Evolutionary conservation across 2,888 invertebrate genomes (phyloP).

Genomic region (Ormyrus rosae): DNA sequence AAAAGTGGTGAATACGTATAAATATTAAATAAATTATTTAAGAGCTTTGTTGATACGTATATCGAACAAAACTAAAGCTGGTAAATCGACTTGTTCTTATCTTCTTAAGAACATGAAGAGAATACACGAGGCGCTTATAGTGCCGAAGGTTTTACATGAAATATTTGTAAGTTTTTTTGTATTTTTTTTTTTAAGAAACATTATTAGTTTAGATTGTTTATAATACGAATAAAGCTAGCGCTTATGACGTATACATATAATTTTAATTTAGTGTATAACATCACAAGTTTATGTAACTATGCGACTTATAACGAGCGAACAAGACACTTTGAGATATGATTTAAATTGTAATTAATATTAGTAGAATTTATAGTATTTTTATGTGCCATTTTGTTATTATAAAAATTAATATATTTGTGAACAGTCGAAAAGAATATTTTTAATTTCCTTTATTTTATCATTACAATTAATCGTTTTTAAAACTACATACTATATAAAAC

Average conservation of each 20-base stretch:
- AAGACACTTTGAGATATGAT: conserved; percentile 28
- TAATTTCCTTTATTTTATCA: conserved; percentile 17
- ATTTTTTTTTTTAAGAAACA: conserved; percentile 28
- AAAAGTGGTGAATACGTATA: conserved; percentile 28
- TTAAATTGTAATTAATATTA: conserved; percentile 49
- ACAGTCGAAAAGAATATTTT: conserved; percentile 41
- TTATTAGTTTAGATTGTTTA: conserved; percentile 34
- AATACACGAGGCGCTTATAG: neutral
- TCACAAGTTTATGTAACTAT: conserved; percentile 46
- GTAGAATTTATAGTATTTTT: conserved; percentile 55
- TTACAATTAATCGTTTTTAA: no score
- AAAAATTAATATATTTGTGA: conserved; percentile 54
- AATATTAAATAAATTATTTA: conserved; percentile 47
- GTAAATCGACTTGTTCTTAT: conserved; percentile 37
- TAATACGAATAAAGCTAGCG: conserved; percentile 35
- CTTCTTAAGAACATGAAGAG: conserved; percentile 30
- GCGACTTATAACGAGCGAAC: conserved; percentile 41
- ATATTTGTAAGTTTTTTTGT: conserved; percentile 41
- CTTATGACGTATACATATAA: conserved; percentile 37
- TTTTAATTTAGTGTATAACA: conserved; percentile 44
- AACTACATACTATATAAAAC: no score
- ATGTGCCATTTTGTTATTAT: conserved; percentile 55
- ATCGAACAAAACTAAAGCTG: conserved; percentile 20
- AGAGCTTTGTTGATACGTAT: conserved; percentile 38
- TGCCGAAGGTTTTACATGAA: conserved; percentile 22